Evolutionary conservation across 1,140 invertebrate species (phyloP), one percentile per base, ranked within the genome.

Genomic region (Drosophila paulistorum): DNA sequence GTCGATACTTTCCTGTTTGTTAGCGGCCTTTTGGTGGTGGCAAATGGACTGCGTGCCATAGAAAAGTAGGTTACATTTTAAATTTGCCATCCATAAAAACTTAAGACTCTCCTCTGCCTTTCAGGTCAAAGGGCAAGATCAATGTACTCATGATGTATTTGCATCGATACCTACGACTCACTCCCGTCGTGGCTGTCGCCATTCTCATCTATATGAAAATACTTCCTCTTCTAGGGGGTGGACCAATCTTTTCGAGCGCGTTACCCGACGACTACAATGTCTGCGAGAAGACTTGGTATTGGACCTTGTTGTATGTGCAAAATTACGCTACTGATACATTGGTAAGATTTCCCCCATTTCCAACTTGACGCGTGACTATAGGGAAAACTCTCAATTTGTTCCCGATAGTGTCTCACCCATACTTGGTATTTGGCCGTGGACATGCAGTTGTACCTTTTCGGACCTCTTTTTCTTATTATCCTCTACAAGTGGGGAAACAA

Each of bases 1-100:
- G 97, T 98, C 1, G 97, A 98, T 85, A 97, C 97, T 0, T 98
- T 98, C 92, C 98, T 98, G 93, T 96, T 97, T 83, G 86, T 91
- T 23, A 96, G 96, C 60, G 95, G 95, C 5, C 94, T 96, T 76
- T 92, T 96, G 14, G 94, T 95, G 74, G 93, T 94, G 71, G 93
- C 94, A 65, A 92, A 95, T 33, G 86, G 95, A 1, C 91, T 96
- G 7, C 92, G 94, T 11, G 94, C 95, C 79, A 92, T 96, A 65
- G 94, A 95, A 57, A 93, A 93, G 85, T 93, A 93, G 77, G 94
- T 35, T 39, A 1, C 4, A 0, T 1, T 3, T 7, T 51, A 23
- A 11, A 17, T 20, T 9, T 10, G 1, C 7, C 0, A 4, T 13
- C 9, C 13, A 33, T 37, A 7, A 13, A 7, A 10, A 17, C 17